Percentiles rank a stretch among this genome's conserved stretches.
These are phyloP conservation scores for Seriola aureovittata DNA, from an alignment of 2,113 vertebrate species.

Conservation along the genomic window DNA sequence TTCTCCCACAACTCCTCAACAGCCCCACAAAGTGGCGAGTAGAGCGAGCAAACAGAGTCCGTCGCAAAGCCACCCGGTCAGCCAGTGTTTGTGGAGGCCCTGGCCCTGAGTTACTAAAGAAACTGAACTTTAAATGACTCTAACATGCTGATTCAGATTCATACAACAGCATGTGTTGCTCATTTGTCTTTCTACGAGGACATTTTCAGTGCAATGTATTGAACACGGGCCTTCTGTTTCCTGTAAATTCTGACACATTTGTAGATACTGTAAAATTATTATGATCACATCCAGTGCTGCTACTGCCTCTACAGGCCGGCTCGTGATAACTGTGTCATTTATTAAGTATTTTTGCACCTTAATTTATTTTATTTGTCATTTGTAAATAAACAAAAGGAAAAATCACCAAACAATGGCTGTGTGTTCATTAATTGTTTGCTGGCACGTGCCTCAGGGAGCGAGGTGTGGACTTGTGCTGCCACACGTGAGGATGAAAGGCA, in stretches of 20 bases:
- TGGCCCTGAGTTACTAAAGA: constrained; percentile 48
- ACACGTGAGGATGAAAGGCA: constrained; percentile 7
- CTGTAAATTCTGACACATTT: constrained; percentile 4
- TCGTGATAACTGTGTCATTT: constrained; percentile 5
- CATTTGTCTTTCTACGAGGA: neutral
- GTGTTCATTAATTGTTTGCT: constrained; percentile 8
- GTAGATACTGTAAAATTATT: constrained; percentile 46
- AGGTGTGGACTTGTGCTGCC: constrained; percentile 3
- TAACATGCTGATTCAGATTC: neutral
- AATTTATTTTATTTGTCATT: constrained; percentile 59
- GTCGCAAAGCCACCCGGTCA: neutral
- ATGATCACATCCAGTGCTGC: constrained; percentile 30
- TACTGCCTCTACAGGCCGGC: constrained; percentile 4
- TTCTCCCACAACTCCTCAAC: neutral
- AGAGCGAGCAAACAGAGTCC: constrained; percentile 26
- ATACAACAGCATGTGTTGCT: neutral
- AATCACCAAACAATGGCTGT: neutral
- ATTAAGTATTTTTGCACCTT: constrained; percentile 60
- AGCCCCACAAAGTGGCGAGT: neutral
- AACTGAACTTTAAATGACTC: constrained; percentile 25
- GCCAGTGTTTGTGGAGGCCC: constrained; percentile 57
- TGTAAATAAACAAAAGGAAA: constrained; percentile 54
- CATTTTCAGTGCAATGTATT: constrained; percentile 43
- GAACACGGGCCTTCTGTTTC: neutral
- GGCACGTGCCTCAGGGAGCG: constrained; percentile 38